Conservation (phyloP, 2,113 vertebrate genomes). For the Gyps fulvus region DNA sequence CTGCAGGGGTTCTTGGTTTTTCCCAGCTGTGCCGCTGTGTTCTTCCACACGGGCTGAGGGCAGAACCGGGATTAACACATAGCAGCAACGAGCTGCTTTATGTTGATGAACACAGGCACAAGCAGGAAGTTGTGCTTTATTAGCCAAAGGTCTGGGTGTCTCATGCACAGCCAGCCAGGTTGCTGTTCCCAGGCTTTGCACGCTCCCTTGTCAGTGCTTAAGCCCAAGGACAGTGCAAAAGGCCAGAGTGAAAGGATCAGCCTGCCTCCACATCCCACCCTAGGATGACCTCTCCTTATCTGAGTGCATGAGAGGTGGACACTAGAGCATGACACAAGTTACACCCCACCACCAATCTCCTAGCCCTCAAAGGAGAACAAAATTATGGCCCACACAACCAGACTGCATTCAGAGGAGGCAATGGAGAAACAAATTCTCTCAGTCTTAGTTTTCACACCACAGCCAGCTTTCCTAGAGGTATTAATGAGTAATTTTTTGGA, state of each 20-base stretch:
- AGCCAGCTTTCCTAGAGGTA: background rate
- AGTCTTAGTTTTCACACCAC: background rate
- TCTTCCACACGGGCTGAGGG: background rate
- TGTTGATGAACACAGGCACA: rapidly evolving
- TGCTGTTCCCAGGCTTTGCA: background rate
- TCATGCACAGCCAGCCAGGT: background rate
- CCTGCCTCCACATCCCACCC: background rate
- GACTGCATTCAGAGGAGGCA: background rate
- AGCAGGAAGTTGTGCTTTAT: background rate
- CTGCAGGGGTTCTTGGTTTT: background rate
- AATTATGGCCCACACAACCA: background rate
- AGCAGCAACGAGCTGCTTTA: background rate
- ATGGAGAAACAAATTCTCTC: background rate
- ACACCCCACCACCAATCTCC: background rate
- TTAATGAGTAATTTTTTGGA: background rate
- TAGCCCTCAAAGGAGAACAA: background rate
- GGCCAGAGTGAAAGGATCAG: background rate
- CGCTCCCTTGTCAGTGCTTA: background rate
- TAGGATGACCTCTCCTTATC: background rate
- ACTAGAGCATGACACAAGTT: background rate
- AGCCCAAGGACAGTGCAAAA: background rate
- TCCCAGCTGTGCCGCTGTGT: background rate
- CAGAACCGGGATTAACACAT: background rate
- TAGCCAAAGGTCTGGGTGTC: background rate
- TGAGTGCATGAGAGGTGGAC: background rate